Evolutionary conservation across 2,113 vertebrate genomes (phyloP), one percentile per base, ranked within the genome.

Genomic region (Cairina moschata): DNA sequence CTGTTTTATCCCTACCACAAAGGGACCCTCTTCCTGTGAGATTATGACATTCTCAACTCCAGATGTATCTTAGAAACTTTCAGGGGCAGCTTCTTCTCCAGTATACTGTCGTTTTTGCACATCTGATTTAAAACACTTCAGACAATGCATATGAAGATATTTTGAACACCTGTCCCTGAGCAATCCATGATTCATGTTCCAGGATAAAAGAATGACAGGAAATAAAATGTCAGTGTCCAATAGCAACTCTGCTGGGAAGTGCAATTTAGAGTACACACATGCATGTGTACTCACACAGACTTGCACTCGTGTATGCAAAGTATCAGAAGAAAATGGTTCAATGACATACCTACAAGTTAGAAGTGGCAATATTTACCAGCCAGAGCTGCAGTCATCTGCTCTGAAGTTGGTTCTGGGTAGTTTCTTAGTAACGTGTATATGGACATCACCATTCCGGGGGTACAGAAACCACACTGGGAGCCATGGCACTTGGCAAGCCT

Each of bases 401-500:
- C 98, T 40, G 98, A 94, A 82, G 83, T 97, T 84, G 98, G 98
- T 73, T 98, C 97, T 13, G 98, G 97, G 17, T 97, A 89, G 91
- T 98, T 99, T 96, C 99, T 98, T 90, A 99, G 95, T 87, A 99
- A 97, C 12, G 98, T 65, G 72, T 99, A 99, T 96, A 98, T 98
- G 62, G 98, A 98, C 98, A 99, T 99, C 95, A 99, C 98, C 98
- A 99, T 98, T 63, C 98, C 98, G 17, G 99, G 99, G 0, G 98
- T 98, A 90, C 99, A 99, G 97, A 99, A 99, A 71, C 99, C 99
- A 32, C 99, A 99, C 94, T 99, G 99, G 62, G 99, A 98, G 38
- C 99, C 98, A 29, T 99, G 98, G 67, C 98, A 98, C 95, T 98
- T 99, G 12, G 98, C 98, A 66, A 99, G 98, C 31, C 99, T 97